Evolutionary conservation across 2,113 vertebrate genomes (phyloP).

Genomic region (Fulica atra): DNA sequence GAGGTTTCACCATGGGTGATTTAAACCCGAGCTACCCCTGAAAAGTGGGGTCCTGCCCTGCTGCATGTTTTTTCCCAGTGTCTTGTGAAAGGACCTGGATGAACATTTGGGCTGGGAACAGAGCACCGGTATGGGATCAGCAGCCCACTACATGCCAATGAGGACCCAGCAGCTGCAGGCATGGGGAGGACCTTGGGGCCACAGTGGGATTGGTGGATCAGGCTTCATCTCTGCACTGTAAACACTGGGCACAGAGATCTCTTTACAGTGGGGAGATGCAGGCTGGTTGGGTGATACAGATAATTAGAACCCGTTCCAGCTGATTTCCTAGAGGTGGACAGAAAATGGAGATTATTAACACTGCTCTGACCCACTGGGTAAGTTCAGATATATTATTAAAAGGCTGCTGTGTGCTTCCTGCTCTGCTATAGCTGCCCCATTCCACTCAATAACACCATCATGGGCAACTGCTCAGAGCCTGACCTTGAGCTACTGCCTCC

Average conservation of each 20-base stretch:
- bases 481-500: neutral
- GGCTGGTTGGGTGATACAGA: neutral
- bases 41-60: neutral
- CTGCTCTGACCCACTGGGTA: neutral
- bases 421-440: neutral
- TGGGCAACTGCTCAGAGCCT: neutral
- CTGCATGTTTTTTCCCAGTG: neutral
- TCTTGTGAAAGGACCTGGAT: neutral
- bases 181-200: neutral
- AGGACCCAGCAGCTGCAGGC: neutral
- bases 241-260: neutral
- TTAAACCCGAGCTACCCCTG: neutral
- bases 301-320: neutral
- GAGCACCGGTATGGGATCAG: neutral
- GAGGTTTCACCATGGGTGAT: fast-evolving
- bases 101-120: neutral
- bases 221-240: neutral
- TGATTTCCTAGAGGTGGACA: neutral
- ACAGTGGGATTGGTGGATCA: neutral
- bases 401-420: neutral
- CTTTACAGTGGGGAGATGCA: neutral
- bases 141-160: neutral
- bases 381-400: neutral
- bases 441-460: neutral
- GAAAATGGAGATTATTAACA: neutral